Conservation (phyloP, 2,113 vertebrate genomes). For the Coptodon bakossiorum region DNA sequence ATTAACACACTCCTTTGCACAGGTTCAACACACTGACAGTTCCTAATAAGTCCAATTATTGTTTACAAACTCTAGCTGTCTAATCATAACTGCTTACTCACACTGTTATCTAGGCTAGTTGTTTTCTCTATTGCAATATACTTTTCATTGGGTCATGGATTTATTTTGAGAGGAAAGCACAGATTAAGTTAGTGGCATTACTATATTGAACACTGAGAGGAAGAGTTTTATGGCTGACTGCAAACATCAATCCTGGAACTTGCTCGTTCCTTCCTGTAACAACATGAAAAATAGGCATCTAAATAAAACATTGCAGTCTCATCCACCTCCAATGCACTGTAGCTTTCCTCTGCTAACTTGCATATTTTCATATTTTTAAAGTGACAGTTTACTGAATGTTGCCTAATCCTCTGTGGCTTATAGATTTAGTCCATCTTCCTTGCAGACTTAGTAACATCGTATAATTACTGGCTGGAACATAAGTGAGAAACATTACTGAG, state of each 20-base stretch:
- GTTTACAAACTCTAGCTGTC: neutral
- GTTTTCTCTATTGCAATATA: neutral
- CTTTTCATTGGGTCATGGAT: neutral
- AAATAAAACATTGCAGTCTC: neutral
- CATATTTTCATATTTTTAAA: neutral
- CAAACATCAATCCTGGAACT: neutral
- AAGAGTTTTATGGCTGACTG: neutral
- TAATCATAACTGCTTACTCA: neutral
- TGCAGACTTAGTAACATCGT: neutral
- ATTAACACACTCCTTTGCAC: neutral
- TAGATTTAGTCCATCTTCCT: neutral
- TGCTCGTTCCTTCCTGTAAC: neutral
- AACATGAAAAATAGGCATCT: neutral
- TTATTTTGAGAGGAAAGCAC: neutral
- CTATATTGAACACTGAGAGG: neutral
- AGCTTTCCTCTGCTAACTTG: neutral
- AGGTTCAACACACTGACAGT: neutral
- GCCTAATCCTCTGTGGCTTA: neutral
- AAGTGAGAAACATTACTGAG: neutral
- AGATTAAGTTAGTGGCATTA: neutral
- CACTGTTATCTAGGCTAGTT: neutral
- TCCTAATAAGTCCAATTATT: neutral
- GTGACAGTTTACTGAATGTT: neutral
- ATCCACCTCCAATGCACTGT: neutral
- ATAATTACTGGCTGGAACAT: neutral